A percentile compares a stretch with the other conserved stretches of the same genome.
Conservation (phyloP, 2,888 invertebrate genomes). For the Belgica antarctica region DNA sequence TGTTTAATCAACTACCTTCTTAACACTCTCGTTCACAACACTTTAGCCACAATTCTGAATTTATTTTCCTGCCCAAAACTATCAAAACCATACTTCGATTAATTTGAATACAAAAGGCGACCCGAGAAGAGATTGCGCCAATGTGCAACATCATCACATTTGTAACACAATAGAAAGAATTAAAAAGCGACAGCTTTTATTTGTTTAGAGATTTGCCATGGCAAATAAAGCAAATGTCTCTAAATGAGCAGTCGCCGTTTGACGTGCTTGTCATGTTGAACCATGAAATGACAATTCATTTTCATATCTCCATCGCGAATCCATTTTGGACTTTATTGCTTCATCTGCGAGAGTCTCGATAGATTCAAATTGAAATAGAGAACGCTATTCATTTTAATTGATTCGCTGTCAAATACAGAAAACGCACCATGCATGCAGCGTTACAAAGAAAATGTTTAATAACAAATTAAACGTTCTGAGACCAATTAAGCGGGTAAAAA, state of each 20-base stretch:
- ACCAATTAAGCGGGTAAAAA: background rate
- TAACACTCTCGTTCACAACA: too few species aligned
- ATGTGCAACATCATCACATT: background rate
- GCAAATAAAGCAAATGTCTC: conserved; percentile 35
- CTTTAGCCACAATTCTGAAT: too few species aligned
- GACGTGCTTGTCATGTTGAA: conserved; percentile 14
- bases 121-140: background rate
- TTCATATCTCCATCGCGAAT: conserved; percentile 6
- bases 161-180: background rate
- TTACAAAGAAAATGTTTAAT: too few species aligned
- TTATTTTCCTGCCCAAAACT: too few species aligned
- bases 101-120: background rate
- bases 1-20: too few species aligned
- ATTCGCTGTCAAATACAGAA: background rate
- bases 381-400: conserved; percentile 12
- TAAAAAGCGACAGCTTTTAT: conserved; percentile 27
- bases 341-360: background rate
- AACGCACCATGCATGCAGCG: background rate
- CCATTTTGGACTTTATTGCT: conserved; percentile 5
- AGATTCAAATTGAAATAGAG: conserved; percentile 7
- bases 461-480: background rate
- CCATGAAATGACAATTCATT: conserved; percentile 34
- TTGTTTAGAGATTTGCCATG: conserved; percentile 22
- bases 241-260: background rate
- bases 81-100: too few species aligned